phyloP scores from a whole-genome alignment of 2,797 vertebrate species.

The Eleutherodactylus coqui region DNA sequence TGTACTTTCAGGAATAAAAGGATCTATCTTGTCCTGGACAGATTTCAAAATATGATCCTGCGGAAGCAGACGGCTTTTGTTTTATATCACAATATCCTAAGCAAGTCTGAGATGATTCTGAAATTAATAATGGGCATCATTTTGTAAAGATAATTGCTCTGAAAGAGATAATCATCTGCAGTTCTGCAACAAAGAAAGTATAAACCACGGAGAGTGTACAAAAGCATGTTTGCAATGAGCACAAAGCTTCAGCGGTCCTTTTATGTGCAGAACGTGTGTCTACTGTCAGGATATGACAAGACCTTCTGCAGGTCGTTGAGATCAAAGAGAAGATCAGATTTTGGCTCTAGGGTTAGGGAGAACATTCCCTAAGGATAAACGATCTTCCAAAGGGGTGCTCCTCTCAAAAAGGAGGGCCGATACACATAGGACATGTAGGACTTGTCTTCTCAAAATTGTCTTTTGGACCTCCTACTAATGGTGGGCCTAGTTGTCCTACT shows the following conservation, averaged over 20 bases:
- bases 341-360: too few species aligned
- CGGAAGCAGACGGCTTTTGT: constrained; percentile 31
- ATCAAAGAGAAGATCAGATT: too few species aligned
- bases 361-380: not conserved
- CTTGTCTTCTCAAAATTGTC: too few species aligned
- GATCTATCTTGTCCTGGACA: not conserved
- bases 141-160: constrained; percentile 35
- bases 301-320: not conserved
- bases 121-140: constrained; percentile 21
- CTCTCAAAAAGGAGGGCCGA: not conserved
- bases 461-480: not conserved
- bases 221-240: constrained; percentile 14
- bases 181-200: too few species aligned
- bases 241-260: not conserved
- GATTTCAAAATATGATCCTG: constrained; percentile 24
- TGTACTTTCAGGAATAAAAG: constrained; percentile 26
- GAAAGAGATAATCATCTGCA: too few species aligned
- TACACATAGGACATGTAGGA: not conserved
- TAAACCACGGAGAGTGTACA: constrained; percentile 13
- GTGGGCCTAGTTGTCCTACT: too few species aligned
- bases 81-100: constrained; percentile 16
- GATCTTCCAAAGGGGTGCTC: not conserved
- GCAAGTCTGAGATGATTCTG: not conserved
- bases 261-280: constrained; percentile 10
- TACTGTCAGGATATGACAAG: not conserved